phyloP scores from a whole-genome alignment of 1,140 invertebrate genomes.

The Cyclina sinensis region DNA sequence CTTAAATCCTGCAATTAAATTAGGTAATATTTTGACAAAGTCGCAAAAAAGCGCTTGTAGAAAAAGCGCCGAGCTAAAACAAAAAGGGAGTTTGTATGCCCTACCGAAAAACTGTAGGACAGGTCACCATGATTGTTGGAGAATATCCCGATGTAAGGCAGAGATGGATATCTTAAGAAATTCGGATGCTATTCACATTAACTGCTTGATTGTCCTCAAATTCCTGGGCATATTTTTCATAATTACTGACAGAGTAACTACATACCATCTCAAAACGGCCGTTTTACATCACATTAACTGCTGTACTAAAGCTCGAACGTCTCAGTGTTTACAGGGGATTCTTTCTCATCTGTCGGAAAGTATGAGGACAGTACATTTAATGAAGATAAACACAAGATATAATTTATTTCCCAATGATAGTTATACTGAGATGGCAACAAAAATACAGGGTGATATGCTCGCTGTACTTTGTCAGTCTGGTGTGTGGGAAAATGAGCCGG shows the following conservation, averaged over 20 bases:
- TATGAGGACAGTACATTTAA: not conserved
- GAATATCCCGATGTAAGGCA: not conserved
- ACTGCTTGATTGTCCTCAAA: not conserved
- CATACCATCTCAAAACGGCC: not conserved
- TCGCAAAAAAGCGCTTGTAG: too few species aligned
- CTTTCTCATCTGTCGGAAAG: not conserved
- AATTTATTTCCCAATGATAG: not conserved
- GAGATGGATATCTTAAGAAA: not conserved
- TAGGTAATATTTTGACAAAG: not conserved
- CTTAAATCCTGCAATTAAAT: not conserved
- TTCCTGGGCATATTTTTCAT: not conserved
- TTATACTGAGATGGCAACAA: not conserved
- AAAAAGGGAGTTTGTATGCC: not conserved
- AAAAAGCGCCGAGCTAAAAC: too few species aligned
- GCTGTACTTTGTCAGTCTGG: not conserved
- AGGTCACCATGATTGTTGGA: not conserved
- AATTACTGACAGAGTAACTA: not conserved
- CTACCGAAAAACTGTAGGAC: not conserved
- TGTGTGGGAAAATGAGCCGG: not conserved
- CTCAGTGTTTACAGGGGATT: not conserved
- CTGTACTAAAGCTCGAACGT: not conserved
- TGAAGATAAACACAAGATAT: not conserved
- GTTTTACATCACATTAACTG: not conserved
- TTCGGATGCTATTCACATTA: not conserved
- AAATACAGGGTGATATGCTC: not conserved